Evolutionary conservation across 2,888 invertebrate genomes (phyloP).

Genomic region (Bugulina stolonifera): DNA sequence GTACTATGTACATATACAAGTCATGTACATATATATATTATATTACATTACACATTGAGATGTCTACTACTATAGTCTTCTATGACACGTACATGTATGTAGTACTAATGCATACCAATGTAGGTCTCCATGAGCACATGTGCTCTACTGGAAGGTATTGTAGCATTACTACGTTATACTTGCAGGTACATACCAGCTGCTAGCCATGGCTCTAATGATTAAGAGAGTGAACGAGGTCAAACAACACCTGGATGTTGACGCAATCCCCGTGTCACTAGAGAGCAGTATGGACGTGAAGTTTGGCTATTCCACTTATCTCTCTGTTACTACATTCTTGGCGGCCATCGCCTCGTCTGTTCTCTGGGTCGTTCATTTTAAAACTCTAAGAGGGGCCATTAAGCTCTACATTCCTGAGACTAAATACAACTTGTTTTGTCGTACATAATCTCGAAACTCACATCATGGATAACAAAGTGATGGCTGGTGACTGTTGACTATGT

Average conservation of each 20-base stretch:
- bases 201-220: constrained; percentile 10
- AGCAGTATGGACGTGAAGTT: neutral
- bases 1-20: too few relatives aligned
- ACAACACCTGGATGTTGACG: neutral
- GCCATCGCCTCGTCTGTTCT: neutral
- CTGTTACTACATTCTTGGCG: neutral
- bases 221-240: neutral
- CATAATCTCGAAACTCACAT: too few relatives aligned
- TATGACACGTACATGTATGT: too few relatives aligned
- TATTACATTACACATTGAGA: too few relatives aligned
- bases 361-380: neutral
- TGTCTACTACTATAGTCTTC: too few relatives aligned
- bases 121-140: too few relatives aligned
- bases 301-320: constrained; percentile 7
- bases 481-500: too few relatives aligned
- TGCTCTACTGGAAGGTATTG: too few relatives aligned
- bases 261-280: constrained; percentile 1
- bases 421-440: constrained; percentile 11
- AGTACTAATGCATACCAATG: too few relatives aligned
- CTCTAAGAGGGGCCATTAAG: constrained; percentile 10
- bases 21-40: too few relatives aligned
- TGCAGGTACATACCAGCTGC: constrained; percentile 16
- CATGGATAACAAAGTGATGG: too few relatives aligned
- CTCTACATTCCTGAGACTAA: constrained; percentile 11
- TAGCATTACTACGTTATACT: too few relatives aligned